Percentiles rank a stretch among this genome's conserved stretches.
phyloP scores from a whole-genome alignment of 2,888 invertebrate genomes.

The Sipha maydis region DNA sequence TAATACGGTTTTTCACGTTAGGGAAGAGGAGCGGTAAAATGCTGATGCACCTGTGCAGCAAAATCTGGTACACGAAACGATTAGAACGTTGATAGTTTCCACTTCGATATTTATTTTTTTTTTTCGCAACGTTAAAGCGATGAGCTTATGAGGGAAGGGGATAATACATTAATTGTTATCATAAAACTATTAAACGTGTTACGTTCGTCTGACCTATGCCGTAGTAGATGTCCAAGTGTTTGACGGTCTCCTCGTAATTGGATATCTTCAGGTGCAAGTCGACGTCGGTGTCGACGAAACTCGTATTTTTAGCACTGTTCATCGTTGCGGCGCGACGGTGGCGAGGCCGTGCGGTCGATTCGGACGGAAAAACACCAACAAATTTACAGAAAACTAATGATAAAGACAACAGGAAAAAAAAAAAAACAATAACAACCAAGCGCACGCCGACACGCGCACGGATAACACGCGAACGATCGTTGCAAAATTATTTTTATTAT shows the following conservation, averaged over 20 bases:
- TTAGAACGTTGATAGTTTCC: no score
- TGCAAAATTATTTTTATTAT: not conserved
- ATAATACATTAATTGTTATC: no score
- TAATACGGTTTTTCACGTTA: no score
- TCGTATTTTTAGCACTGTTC: conserved; percentile 58
- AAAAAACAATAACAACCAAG: no score
- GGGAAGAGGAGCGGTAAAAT: no score
- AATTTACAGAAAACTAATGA: no score
- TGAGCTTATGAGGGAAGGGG: not conserved
- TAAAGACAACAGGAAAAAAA: no score
- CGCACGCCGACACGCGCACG: no score
- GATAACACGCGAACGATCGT: not conserved
- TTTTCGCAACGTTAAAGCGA: no score
- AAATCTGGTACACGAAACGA: no score
- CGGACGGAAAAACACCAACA: not conserved
- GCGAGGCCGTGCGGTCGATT: not conserved
- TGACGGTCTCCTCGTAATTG: conserved; percentile 90
- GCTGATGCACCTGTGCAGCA: no score
- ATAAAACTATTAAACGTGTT: not conserved
- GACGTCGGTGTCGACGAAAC: conserved; percentile 70
- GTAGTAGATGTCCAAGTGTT: conserved; percentile 92
- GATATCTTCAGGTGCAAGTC: conserved; percentile 82
- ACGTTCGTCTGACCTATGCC: conserved; percentile 79
- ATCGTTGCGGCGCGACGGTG: not conserved
- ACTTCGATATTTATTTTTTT: not conserved